Evolutionary conservation across 2,888 invertebrate genomes (phyloP).

Genomic region (Caenorhabditis becei): DNA sequence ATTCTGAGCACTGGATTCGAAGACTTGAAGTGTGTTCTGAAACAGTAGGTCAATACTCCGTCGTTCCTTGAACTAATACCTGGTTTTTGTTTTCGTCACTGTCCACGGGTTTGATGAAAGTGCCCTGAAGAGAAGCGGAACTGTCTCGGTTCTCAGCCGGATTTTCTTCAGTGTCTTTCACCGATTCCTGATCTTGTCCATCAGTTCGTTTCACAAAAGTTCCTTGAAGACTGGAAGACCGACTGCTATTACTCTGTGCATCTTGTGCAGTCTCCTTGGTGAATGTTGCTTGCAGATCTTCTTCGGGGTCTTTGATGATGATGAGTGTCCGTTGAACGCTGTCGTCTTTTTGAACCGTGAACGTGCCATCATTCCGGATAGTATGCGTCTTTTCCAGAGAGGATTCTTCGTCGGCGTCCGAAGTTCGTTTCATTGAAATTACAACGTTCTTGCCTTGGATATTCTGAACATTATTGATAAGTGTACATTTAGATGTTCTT

Average conservation of each 20-base stretch:
- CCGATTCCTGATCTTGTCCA: background rate
- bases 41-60: no score
- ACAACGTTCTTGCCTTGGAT: slow-evolving; percentile 11
- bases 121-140: slow-evolving; percentile 11
- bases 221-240: background rate
- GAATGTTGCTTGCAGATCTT: background rate
- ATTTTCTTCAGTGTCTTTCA: background rate
- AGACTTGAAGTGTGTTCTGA: background rate
- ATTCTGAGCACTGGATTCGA: background rate
- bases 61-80: background rate
- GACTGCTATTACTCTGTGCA: background rate
- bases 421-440: slow-evolving; percentile 2
- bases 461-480: slow-evolving; percentile 6
- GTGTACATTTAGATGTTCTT: background rate
- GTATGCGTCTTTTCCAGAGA: slow-evolving; percentile 35
- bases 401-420: background rate
- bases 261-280: background rate
- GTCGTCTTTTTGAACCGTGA: slow-evolving; percentile 3
- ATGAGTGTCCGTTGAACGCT: slow-evolving; percentile 3
- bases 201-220: slow-evolving; percentile 8
- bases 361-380: background rate
- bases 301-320: background rate
- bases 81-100: background rate
- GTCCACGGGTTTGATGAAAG: slow-evolving; percentile 1
- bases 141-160: background rate